Percentiles rank a stretch among this genome's conserved stretches.
Conservation (phyloP, 2,797 vertebrate genomes). For the Melanotaenia boesemani region DNA sequence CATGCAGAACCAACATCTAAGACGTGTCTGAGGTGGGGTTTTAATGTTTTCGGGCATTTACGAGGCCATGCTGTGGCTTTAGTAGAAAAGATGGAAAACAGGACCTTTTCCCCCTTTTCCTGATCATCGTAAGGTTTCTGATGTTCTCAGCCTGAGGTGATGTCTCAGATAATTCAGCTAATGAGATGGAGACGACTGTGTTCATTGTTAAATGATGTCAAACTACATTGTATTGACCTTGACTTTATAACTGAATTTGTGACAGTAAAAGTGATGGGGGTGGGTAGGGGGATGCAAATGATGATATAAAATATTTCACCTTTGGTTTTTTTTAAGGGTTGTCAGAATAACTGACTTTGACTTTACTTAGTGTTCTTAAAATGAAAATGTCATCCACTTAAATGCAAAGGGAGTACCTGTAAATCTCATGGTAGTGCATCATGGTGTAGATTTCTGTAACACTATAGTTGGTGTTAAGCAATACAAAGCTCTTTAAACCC, state of each 20-base stretch:
- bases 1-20: neutral
- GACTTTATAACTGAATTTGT: neutral
- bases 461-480: neutral
- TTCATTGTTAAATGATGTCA: neutral
- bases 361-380: too few relatives aligned
- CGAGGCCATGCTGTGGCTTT: neutral
- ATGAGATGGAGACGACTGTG: too few relatives aligned
- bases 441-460: neutral
- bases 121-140: too few relatives aligned
- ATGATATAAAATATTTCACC: too few relatives aligned
- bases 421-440: neutral
- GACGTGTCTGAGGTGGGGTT: neutral
- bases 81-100: neutral
- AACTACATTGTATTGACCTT: neutral
- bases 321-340: too few relatives aligned
- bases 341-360: too few relatives aligned
- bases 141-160: too few relatives aligned
- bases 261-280: neutral
- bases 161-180: too few relatives aligned
- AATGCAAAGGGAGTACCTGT: neutral
- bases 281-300: too few relatives aligned
- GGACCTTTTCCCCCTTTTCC: neutral
- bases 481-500: slow-evolving; percentile 6
- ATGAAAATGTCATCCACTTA: too few relatives aligned
- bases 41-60: neutral